phyloP scores from a whole-genome alignment of 2,888 invertebrate genomes.

The Aphodius sticticus region DNA sequence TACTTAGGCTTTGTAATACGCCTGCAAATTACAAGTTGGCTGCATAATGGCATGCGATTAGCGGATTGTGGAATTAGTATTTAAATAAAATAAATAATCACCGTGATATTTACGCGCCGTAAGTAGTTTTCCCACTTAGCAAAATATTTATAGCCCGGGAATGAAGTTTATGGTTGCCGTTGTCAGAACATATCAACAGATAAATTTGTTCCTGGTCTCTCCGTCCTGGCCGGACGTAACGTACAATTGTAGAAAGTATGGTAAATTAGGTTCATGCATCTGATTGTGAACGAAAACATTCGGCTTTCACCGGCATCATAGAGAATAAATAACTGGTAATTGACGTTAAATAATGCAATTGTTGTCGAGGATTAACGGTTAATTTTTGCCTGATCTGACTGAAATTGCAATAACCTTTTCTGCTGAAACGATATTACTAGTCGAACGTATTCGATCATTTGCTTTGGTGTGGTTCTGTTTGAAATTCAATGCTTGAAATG shows the following conservation, averaged over 20 bases:
- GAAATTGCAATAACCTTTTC: not conserved
- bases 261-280: constrained; percentile 4
- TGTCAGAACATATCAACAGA: not conserved
- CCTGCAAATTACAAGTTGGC: not conserved
- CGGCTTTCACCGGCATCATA: not conserved
- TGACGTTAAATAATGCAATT: not conserved
- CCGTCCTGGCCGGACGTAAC: not conserved
- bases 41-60: not conserved
- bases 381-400: not conserved
- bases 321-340: not conserved
- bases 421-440: not conserved
- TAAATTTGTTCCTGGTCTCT: not conserved
- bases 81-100: not conserved
- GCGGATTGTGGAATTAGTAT: not conserved
- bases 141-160: too few relatives aligned
- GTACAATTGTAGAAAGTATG: not conserved
- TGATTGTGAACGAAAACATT: not conserved
- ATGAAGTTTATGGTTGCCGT: not conserved
- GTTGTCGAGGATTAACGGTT: not conserved
- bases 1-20: not conserved
- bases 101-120: not conserved
- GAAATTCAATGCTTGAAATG: constrained; percentile 4
- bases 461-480: not conserved
- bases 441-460: not conserved
- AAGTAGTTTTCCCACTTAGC: not conserved